Conservation (phyloP, 2,797 vertebrate genomes). For the Calcarius lapponicus region DNA sequence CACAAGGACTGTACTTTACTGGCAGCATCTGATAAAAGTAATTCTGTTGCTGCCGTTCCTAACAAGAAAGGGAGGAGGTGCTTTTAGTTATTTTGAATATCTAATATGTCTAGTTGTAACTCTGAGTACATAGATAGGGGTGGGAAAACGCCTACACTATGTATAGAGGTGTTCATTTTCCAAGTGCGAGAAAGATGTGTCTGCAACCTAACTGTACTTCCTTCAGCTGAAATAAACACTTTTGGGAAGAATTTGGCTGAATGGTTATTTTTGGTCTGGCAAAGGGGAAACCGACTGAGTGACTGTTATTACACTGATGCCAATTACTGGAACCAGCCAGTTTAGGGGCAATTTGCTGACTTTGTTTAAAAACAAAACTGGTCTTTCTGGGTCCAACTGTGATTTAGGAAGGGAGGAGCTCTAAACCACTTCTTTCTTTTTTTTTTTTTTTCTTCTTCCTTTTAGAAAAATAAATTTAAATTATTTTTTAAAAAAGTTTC, state of each 20-base stretch:
- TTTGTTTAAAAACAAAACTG: conserved; percentile 51
- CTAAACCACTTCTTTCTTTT: background rate
- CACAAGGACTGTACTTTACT: background rate
- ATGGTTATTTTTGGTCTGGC: conserved; percentile 59
- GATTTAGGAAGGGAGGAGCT: conserved; percentile 24
- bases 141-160: background rate
- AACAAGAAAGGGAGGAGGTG: background rate
- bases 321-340: conserved; percentile 50
- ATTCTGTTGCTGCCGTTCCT: background rate
- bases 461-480: background rate
- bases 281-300: background rate
- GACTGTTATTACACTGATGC: conserved; percentile 41
- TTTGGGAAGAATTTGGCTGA: conserved; percentile 39
- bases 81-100: background rate
- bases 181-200: background rate
- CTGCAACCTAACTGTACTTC: background rate
- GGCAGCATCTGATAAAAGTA: background rate
- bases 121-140: background rate
- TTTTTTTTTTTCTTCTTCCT: background rate
- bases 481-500: background rate
- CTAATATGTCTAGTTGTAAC: background rate
- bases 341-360: conserved; percentile 48
- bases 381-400: conserved; percentile 1
- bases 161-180: background rate
- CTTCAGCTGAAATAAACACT: conserved; percentile 28